Evolutionary conservation across 2,888 invertebrate genomes (phyloP).

Genomic region (Chaetoderma sp.): DNA sequence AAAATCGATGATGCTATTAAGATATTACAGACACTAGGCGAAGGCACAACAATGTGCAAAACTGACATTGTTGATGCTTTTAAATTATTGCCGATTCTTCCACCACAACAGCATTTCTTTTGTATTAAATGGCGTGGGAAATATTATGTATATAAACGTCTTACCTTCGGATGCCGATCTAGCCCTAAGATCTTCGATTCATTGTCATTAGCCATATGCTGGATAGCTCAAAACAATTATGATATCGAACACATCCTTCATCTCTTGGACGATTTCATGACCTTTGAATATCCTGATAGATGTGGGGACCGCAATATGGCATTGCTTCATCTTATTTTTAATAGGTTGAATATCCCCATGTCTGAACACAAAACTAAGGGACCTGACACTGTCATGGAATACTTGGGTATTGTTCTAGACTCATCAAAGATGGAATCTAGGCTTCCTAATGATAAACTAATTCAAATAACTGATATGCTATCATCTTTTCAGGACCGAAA

Average conservation of each 20-base stretch:
- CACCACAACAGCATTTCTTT: neutral
- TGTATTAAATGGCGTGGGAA: conserved; percentile 14
- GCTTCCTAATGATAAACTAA: conserved; percentile 23
- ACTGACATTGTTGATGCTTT: conserved; percentile 29
- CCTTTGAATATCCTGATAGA: conserved; percentile 10
- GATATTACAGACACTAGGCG: conserved; percentile 14
- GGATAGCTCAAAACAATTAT: conserved; percentile 16
- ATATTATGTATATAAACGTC: conserved; percentile 15
- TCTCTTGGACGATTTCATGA: conserved; percentile 25
- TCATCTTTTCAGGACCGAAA: conserved; percentile 1
- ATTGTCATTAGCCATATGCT: conserved; percentile 12
- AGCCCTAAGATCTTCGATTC: conserved; percentile 20
- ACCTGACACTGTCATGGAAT: conserved; percentile 26
- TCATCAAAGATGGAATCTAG: conserved; percentile 24
- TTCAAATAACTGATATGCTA: conserved; percentile 16
- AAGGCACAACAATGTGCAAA: conserved; percentile 23
- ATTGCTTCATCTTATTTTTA: conserved; percentile 6
- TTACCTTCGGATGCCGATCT: conserved; percentile 18
- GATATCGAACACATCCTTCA: conserved; percentile 11
- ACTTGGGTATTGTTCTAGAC: conserved; percentile 31
- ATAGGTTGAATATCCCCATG: conserved; percentile 20
- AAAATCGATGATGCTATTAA: conserved; percentile 37
- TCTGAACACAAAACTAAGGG: conserved; percentile 26
- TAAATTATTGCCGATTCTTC: conserved; percentile 5
- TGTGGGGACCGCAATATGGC: conserved; percentile 12